Evolutionary conservation across 2,113 vertebrate genomes (phyloP).

Genomic region (Apistogramma diplotaenia): DNA sequence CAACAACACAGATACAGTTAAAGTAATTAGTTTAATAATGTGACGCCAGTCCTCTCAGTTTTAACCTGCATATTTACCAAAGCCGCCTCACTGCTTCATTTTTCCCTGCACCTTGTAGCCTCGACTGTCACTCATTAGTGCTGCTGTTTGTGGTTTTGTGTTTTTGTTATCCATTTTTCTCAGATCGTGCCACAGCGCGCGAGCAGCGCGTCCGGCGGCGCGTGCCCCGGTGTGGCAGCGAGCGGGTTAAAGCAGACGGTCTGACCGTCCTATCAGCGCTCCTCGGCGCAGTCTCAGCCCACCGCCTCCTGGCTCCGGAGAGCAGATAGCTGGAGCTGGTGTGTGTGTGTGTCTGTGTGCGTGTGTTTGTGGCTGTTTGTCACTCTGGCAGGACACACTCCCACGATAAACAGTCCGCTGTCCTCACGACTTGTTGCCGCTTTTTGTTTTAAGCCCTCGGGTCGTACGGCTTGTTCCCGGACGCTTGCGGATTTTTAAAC

Average conservation of each 20-base stretch:
- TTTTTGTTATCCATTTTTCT: not conserved
- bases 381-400: constrained; percentile 54
- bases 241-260: constrained; percentile 62
- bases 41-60: not conserved
- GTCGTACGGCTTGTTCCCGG: not conserved
- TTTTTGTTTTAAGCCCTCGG: not conserved
- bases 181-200: not conserved
- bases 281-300: constrained; percentile 49
- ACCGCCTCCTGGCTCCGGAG: constrained; percentile 30
- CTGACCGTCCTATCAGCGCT: constrained; percentile 58
- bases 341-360: not conserved
- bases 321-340: constrained; percentile 15
- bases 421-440: constrained; percentile 8
- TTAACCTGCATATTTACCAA: not conserved
- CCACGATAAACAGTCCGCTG: constrained; percentile 35
- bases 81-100: no score
- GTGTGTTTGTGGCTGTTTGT: constrained; percentile 29
- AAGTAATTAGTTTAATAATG: not conserved
- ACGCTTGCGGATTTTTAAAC: not conserved
- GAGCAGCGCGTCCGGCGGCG: not conserved
- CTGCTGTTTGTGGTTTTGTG: no score
- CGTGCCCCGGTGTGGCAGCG: constrained; percentile 35
- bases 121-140: no score
- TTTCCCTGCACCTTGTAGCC: no score
- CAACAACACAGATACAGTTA: not conserved